Base-by-base conservation (phyloP, 2,888 invertebrate genomes). In the Byasa hedistus region DNA sequence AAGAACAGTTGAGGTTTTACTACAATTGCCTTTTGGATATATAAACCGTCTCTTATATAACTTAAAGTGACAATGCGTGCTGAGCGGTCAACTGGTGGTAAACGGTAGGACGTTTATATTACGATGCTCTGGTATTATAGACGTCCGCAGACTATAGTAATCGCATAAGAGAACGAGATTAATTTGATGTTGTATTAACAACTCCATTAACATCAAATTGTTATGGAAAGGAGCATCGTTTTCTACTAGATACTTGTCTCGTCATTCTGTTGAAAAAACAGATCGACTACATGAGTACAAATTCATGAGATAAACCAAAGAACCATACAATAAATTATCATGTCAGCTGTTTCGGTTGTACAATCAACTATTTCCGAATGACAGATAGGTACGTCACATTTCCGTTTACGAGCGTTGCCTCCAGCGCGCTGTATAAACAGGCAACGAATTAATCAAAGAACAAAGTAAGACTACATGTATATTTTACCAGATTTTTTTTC, bases 381-480 rank as follows among this genome's bases (percentile, higher is more conserved):
- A 27, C 60, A 70, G 65, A 68, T 65, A 69, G 51, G 27, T 39
- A 57, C 64, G 69, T 65, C 57, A 66, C 69, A 70, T 70, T 68
- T 69, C 70, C 73, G 72, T 84, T 86, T 79, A 85, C 79, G 83
- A 84, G 68, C 76, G 69, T 69, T 69, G 64, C 70, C 75, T 75
- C 76, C 74, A 71, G 78, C 75, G 75, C 76, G 68, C 62, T 68
- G 69, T 73, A 75, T 86, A 87, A 86, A 87, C 87, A 87, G 83
- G 83, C 81, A 84, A 80, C 80, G 76, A 80, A 82, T 81, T 77
- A 87, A 85, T 83, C 77, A 69, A 73, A 82, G 82, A 85, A 87
- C 87, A 88, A 87, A 87, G 86, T 75, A 76, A 73, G 48, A 74
- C 70, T 63, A 62, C 61, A n/a, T 32, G n/a, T 2, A 66, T 75